Conservation (phyloP, 2,888 invertebrate genomes). For the Euphydryas editha region DNA sequence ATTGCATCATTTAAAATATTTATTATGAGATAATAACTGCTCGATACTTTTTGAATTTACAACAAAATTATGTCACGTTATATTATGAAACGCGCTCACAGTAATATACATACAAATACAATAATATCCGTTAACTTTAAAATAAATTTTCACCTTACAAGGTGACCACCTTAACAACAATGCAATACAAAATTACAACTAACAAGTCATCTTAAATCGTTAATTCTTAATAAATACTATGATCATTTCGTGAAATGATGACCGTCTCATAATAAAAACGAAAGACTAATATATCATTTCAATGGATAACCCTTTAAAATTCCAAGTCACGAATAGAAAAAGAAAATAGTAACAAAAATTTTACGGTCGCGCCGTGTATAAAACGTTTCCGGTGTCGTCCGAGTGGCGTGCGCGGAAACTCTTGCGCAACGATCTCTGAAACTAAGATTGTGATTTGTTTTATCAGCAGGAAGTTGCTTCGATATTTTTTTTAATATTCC, state of each 20-base stretch:
- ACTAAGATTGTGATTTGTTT: slow-evolving; percentile 21
- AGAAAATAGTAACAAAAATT: slow-evolving; percentile 32
- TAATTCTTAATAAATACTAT: background rate
- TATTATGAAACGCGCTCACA: too few species aligned
- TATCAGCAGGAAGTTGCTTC: slow-evolving; percentile 18
- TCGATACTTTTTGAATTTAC: too few species aligned
- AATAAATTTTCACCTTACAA: background rate
- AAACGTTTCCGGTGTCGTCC: slow-evolving; percentile 40
- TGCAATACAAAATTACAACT: background rate
- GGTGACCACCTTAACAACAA: too few species aligned
- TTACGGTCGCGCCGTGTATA: slow-evolving; percentile 36
- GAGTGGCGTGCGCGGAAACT: slow-evolving; percentile 29
- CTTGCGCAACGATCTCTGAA: slow-evolving; percentile 30
- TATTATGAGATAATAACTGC: too few species aligned
- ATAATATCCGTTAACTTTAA: background rate
- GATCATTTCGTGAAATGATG: background rate
- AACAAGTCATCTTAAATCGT: background rate
- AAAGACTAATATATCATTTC: slow-evolving; percentile 14
- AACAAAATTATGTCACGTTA: too few species aligned
- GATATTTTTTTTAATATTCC: slow-evolving; percentile 7
- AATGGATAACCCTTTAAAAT: slow-evolving; percentile 28
- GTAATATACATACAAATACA: too few species aligned
- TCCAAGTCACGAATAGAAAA: slow-evolving; percentile 38
- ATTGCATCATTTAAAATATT: background rate
- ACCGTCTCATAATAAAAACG: background rate